These are phyloP conservation scores for Pantherophis guttatus DNA, from an alignment of 2,113 vertebrate species.

Conservation along the genomic window DNA sequence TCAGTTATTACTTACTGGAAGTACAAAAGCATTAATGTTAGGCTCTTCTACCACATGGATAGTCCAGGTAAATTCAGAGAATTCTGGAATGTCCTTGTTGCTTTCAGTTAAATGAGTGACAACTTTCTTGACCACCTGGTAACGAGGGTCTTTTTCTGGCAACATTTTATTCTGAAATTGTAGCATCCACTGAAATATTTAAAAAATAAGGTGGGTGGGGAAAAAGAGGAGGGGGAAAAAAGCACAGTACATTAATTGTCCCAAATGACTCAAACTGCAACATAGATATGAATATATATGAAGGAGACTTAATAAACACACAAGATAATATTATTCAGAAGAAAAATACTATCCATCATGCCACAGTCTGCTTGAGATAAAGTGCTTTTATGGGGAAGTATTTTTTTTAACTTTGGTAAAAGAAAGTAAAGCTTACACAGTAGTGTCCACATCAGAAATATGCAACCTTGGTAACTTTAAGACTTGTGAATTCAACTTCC, in stretches of 20 bases:
- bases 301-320: neutral
- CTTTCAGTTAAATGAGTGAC: conserved; percentile 79
- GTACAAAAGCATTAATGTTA: conserved; percentile 84
- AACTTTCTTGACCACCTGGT: conserved; percentile 77
- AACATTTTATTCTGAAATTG: conserved; percentile 78
- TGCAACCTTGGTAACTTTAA: neutral
- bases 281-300: neutral
- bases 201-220: neutral
- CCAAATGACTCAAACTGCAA: neutral
- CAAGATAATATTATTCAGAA: neutral
- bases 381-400: neutral
- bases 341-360: neutral
- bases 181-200: conserved; percentile 78
- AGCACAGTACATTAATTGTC: neutral
- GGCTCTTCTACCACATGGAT: conserved; percentile 85
- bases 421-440: neutral
- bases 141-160: conserved; percentile 74
- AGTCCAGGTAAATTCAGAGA: conserved; percentile 78
- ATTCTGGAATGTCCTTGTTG: conserved; percentile 84
- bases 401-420: neutral
- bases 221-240: neutral
- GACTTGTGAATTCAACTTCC: neutral
- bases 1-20: conserved; percentile 79
- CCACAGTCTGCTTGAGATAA: neutral
- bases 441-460: neutral